A percentile compares a stretch with the other conserved stretches of the same genome.
These are phyloP conservation scores for Brachypteracias leptosomus DNA, from an alignment of 2,113 vertebrate species.

Conservation along the genomic window DNA sequence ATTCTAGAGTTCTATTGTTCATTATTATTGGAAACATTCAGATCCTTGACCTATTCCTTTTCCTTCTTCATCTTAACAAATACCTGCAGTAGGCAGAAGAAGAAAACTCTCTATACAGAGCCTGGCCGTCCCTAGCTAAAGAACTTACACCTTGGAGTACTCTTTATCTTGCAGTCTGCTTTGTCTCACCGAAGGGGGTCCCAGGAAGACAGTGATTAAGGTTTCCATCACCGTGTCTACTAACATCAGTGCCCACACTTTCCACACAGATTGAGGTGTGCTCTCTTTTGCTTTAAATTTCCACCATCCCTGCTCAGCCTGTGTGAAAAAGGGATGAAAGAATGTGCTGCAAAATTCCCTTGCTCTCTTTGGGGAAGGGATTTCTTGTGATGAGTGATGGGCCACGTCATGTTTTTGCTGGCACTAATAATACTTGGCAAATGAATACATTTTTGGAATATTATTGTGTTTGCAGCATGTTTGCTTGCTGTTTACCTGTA, in stretches of 20 bases:
- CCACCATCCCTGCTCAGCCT: not conserved
- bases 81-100: not conserved
- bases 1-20: not conserved
- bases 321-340: not conserved
- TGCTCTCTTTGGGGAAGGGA: not conserved
- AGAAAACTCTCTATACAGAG: not conserved
- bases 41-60: not conserved
- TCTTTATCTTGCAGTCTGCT: not conserved
- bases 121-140: not conserved
- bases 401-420: not conserved
- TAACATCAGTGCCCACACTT: not conserved
- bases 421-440: not conserved
- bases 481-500: not conserved
- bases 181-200: not conserved
- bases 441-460: not conserved
- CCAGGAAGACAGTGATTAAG: not conserved
- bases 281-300: not conserved
- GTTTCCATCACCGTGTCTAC: not conserved
- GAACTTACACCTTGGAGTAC: not conserved
- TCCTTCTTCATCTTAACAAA: not conserved
- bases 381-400: not conserved
- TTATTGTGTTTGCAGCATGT: not conserved
- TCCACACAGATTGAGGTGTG: not conserved
- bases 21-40: not conserved
- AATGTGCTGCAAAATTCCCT: rapidly evolving